phyloP scores from a whole-genome alignment of 2,888 invertebrate genomes.

The Erpobdella octoculata region DNA sequence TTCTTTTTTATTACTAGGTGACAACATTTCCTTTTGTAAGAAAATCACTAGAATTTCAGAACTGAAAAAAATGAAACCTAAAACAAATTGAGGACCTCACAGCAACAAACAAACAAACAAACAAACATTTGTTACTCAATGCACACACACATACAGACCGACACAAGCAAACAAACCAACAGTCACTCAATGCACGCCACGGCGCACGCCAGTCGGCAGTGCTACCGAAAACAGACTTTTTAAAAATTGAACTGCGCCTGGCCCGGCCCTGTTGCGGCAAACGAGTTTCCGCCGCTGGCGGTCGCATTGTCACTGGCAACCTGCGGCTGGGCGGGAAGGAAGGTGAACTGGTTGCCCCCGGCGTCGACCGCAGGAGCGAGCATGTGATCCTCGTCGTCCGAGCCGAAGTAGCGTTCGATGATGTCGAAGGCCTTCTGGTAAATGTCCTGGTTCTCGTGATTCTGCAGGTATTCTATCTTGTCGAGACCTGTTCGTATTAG shows the following conservation, averaged over 20 bases:
- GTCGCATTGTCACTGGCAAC: background rate
- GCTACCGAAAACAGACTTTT: too few species aligned
- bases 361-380: constrained; percentile 56
- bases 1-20: too few species aligned
- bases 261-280: background rate
- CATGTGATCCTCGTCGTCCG: constrained; percentile 67
- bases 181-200: background rate
- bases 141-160: too few species aligned
- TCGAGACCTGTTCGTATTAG: constrained; percentile 67
- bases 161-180: background rate
- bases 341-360: background rate
- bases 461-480: constrained; percentile 93
- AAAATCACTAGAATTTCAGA: too few species aligned
- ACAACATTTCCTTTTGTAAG: too few species aligned
- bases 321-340: background rate
- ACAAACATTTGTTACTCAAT: too few species aligned
- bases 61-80: too few species aligned
- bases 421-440: constrained; percentile 94
- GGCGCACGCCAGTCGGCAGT: too few species aligned
- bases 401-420: constrained; percentile 87
- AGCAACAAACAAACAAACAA: too few species aligned
- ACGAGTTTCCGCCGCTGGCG: background rate
- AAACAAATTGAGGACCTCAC: too few species aligned
- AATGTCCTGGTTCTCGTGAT: constrained; percentile 90
- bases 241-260: background rate